Evolutionary conservation across 2,797 vertebrate species (phyloP).

Genomic region (Rallus crepitans): DNA sequence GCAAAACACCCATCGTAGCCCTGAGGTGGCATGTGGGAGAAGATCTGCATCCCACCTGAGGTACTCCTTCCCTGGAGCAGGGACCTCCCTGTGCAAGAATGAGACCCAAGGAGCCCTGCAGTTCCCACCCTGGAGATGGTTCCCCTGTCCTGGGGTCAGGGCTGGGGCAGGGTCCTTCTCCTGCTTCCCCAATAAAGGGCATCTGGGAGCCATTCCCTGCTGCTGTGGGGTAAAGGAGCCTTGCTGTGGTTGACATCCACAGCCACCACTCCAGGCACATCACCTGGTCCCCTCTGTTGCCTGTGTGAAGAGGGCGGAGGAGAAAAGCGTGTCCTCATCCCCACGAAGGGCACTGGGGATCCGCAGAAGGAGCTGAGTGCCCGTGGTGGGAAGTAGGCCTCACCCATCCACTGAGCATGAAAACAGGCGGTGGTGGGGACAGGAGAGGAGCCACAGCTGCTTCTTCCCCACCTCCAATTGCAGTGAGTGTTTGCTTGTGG

Average conservation of each 20-base stretch:
- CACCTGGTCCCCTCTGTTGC: rapidly evolving
- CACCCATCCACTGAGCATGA: rapidly evolving
- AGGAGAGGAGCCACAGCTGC: not conserved
- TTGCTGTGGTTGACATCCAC: not conserved
- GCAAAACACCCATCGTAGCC: not conserved
- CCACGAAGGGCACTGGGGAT: not conserved
- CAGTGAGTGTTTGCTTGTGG: not conserved
- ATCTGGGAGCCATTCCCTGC: not conserved
- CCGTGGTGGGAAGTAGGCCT: not conserved
- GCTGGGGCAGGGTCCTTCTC: not conserved
- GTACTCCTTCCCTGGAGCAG: not conserved
- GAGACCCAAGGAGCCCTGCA: not conserved
- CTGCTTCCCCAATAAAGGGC: not conserved
- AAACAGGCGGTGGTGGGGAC: not conserved
- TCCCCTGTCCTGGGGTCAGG: not conserved
- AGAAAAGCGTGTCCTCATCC: not conserved
- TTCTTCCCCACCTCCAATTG: not conserved
- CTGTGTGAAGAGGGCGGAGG: not conserved
- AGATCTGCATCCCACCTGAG: not conserved
- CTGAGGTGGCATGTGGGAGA: rapidly evolving
- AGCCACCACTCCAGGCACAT: not conserved
- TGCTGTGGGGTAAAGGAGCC: not conserved
- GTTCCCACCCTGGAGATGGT: not conserved
- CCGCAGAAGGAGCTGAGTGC: rapidly evolving
- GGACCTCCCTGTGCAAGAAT: not conserved